Percentiles rank a stretch among this genome's conserved stretches.
These are phyloP conservation scores for Chamaetylas fuelleborni DNA, from an alignment of 2,113 vertebrate species.

Conservation along the genomic window DNA sequence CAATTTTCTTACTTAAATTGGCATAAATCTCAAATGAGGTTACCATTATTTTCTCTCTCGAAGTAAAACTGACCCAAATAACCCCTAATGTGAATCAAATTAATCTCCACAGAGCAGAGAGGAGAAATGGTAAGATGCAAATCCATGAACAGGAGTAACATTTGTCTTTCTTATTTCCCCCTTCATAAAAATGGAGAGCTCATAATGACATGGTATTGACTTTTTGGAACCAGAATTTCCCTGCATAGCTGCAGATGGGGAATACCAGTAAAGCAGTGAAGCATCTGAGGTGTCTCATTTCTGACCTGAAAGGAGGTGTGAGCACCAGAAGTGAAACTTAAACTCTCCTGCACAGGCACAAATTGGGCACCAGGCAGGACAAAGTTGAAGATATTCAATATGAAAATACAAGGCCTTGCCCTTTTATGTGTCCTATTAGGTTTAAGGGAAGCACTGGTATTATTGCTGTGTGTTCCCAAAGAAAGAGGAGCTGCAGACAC, in stretches of 20 bases:
- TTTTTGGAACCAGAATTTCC: neutral
- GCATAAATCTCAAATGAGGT: slow-evolving; percentile 36
- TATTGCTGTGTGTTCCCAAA: neutral
- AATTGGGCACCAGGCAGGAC: neutral
- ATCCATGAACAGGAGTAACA: neutral
- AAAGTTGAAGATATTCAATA: neutral
- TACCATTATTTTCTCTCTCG: slow-evolving; percentile 12
- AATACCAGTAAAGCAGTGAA: neutral
- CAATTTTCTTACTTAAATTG: slow-evolving; percentile 22
- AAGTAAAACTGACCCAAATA: slow-evolving; percentile 29
- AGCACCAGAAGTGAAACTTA: neutral
- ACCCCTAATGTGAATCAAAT: slow-evolving; percentile 17
- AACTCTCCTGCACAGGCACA: neutral
- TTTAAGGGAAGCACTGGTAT: neutral
- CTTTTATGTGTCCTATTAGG: neutral
- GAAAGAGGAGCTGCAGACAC: neutral
- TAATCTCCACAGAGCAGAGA: neutral
- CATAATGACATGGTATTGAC: neutral
- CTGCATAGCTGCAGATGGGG: neutral
- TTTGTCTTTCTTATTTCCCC: neutral
- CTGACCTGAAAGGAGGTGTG: neutral
- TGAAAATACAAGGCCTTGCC: neutral
- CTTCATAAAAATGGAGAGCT: neutral
- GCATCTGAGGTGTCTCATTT: neutral
- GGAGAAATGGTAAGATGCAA: neutral